Conservation (phyloP, 2,888 invertebrate species). For the Aphodius sticticus region DNA sequence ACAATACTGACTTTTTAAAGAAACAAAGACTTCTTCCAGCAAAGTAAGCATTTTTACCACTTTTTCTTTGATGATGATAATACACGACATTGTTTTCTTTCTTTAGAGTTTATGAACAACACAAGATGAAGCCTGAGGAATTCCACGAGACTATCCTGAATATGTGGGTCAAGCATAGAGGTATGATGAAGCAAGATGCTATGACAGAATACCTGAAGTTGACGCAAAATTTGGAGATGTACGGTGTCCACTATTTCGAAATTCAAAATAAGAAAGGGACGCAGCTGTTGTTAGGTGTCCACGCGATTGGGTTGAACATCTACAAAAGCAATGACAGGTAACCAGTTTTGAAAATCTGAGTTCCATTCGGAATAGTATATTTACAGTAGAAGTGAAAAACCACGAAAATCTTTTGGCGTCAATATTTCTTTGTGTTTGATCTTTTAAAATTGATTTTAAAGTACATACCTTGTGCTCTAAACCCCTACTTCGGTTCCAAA, state of each 20-base stretch:
- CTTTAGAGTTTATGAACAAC: slow-evolving; percentile 89
- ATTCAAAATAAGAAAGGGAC: slow-evolving; percentile 99
- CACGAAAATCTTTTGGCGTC: too few species aligned
- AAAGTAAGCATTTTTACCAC: slow-evolving; percentile 61
- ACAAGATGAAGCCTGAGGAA: slow-evolving; percentile 94
- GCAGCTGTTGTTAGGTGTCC: slow-evolving; percentile 95
- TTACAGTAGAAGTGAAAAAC: not conserved
- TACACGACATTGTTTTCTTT: not conserved
- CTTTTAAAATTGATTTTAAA: not conserved
- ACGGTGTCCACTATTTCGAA: slow-evolving; percentile 98
- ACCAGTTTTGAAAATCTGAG: slow-evolving; percentile 50
- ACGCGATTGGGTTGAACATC: slow-evolving; percentile 96
- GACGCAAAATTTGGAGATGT: slow-evolving; percentile 97
- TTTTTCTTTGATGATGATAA: not conserved
- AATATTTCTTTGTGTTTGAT: too few species aligned
- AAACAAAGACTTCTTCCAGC: slow-evolving; percentile 93
- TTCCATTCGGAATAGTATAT: not conserved
- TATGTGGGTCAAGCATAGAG: slow-evolving; percentile 97
- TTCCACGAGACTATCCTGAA: slow-evolving; percentile 97
- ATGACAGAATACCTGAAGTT: slow-evolving; percentile 99
- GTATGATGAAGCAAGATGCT: slow-evolving; percentile 92
- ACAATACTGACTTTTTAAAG: slow-evolving; percentile 60
- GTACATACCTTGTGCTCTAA: not conserved
- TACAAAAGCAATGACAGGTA: slow-evolving; percentile 97
- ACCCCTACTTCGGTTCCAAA: not conserved